Base-by-base conservation (phyloP, 2,888 invertebrate genomes). In the Idaea biselata region DNA sequence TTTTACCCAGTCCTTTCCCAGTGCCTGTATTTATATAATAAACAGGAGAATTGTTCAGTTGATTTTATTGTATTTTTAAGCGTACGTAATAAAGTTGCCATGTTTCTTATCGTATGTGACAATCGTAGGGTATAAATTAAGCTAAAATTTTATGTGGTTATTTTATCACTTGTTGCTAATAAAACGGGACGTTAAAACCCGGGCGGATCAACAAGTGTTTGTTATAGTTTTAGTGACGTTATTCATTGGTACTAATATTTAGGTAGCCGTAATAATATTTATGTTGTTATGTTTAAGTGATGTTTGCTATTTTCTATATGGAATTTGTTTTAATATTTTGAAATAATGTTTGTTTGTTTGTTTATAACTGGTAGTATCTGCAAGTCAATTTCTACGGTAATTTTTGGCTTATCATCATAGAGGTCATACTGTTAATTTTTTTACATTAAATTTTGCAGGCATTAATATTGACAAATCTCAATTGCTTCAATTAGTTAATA, bases 41-140 rank as follows among this genome's bases (percentile, higher is more conserved):
- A 74, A 79, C 44, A 44, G 44, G 8, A 8, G 44, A 44, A 44
- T 44, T 44, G 81, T 82, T 87, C 88, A 87, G 88, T 75, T 74
- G 67, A 71, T 81, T 86, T 89, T 88, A 87, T 85, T 81, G 82
- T 83, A 78, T 85, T 86, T 85, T 81, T 78, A 75, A 79, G 78
- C 71, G 84, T 80, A 83, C 71, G 84, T 80, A 83, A 84, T 89
- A 87, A 88, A 88, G 77, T 71, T 68, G 69, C 73, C 72, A 31
- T 74, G 69, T 64, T 68, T 65, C 73, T 80, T 81, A 83, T 83
- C 83, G 63, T 64, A 73, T 73, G 75, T 75, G 74, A 74, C 74
- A 78, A 81, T 79, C 81, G 66, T 57, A 16, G 63, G 70, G 60
- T 63, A 68, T 78, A 78, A 80, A 80, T 79, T 79, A 73, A 66